These are phyloP conservation scores for Cryptomyrus ogoouensis DNA, from an alignment of 2,113 vertebrate species.

Conservation along the genomic window DNA sequence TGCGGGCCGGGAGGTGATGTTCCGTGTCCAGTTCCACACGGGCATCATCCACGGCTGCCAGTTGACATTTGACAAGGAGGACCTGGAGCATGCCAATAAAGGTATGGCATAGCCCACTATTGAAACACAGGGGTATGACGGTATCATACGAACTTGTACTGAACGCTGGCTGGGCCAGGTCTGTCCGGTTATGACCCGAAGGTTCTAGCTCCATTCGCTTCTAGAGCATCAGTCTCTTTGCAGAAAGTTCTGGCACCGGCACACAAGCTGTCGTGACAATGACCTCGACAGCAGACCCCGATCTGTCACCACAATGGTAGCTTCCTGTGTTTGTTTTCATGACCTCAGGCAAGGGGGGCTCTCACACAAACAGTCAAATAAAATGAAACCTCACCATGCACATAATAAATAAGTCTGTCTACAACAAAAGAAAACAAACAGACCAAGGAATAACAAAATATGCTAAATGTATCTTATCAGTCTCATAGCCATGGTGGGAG, in stretches of 20 bases:
- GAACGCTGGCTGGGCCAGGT: neutral
- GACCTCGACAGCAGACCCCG: neutral
- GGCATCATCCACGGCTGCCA: slow-evolving; percentile 66
- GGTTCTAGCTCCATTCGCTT: neutral
- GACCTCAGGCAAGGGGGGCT: neutral
- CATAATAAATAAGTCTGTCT: neutral
- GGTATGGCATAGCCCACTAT: slow-evolving; percentile 43
- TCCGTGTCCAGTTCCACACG: slow-evolving; percentile 86
- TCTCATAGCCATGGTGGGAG: neutral
- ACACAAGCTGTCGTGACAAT: neutral
- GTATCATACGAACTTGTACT: neutral
- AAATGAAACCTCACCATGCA: neutral
- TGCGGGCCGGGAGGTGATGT: slow-evolving; percentile 67
- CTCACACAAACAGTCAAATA: neutral
- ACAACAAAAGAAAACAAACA: neutral
- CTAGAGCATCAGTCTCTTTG: neutral
- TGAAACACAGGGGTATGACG: neutral
- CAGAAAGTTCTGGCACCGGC: neutral
- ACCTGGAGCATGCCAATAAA: slow-evolving; percentile 74
- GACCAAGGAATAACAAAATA: neutral
- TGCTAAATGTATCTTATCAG: neutral
- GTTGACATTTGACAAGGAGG: slow-evolving; percentile 74
- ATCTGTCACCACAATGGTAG: neutral
- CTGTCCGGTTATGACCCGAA: neutral
- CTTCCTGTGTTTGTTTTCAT: slow-evolving; percentile 9